Evolutionary conservation across 92 coral and sea anemone genomes (phyloP), one percentile per base, ranked within the genome.

Genomic region (Desmophyllum pertusum): DNA sequence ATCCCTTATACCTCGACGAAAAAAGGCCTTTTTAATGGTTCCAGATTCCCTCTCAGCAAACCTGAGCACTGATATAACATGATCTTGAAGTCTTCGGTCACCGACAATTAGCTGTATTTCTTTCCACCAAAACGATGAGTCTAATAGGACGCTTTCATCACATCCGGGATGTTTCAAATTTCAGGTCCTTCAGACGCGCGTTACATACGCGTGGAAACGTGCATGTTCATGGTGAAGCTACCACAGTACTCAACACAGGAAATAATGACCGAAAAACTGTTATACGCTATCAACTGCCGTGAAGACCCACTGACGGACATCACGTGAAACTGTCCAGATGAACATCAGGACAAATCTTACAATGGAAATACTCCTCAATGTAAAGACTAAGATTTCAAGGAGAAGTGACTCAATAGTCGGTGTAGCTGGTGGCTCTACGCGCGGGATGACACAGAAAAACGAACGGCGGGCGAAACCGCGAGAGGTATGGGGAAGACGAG

Each of bases 171-270:
- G 30, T 77, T 52, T 85, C n/a, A 50, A 38, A 30, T 73, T 64
- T 42, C 84, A 95, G 98, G 99, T 87, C 96, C 95, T 10, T 85
- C 99, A 13, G 99, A 96, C 76, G 93, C 90, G 80, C 95, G 99
- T 19, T 96, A 96, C 78, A 96, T 96, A 55, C 96, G 99, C 41
- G 98, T 96, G 75, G 98, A 96, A 91, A 96, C 99, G 3, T 96
- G 99, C 53, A 96, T 96, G 98, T 96, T 96, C 70, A 96, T 96
- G 98, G 96, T 96, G 23, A 96, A 96, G 77, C 87, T 96, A 52
- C 98, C 98, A 6, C 98, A 81, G 68, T 96, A 96, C 80, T 92
- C 98, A 27, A 96, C 94, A 52, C 98, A 96, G 85, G 91, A 92
- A 80, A 94, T 84, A 64, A 94, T 95, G 97, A 92, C 83, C 40